Percentiles rank a stretch among this genome's conserved stretches.
phyloP scores from a whole-genome alignment of 2,888 invertebrate genomes.

The Hoplodrina blanda region DNA sequence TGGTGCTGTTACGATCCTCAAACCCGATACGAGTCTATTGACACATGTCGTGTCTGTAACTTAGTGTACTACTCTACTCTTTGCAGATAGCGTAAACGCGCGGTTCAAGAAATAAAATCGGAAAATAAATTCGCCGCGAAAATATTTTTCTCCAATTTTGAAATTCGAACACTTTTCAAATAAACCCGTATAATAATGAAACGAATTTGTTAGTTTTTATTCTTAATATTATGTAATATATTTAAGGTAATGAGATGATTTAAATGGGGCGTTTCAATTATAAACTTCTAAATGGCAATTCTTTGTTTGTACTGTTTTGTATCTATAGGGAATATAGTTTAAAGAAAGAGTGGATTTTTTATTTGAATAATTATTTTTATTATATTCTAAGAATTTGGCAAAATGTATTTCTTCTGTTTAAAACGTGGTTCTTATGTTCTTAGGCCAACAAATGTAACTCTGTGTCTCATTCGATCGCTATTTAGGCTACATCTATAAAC shows the following conservation, averaged over 20 bases:
- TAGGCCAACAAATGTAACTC: slow-evolving; percentile 49
- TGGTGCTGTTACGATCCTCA: slow-evolving; percentile 41
- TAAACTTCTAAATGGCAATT: slow-evolving; percentile 39
- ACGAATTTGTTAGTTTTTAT: slow-evolving; percentile 42
- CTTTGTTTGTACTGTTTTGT: background rate
- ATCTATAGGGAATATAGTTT: background rate
- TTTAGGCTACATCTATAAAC: slow-evolving; percentile 66
- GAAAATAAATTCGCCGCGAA: slow-evolving; percentile 10
- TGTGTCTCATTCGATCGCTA: slow-evolving; percentile 55
- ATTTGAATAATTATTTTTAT: background rate
- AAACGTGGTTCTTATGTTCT: slow-evolving; percentile 56
- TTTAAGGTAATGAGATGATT: background rate
- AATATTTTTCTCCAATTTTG: slow-evolving; percentile 28
- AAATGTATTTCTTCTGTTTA: background rate
- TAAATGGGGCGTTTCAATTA: slow-evolving; percentile 36
- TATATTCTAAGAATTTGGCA: background rate
- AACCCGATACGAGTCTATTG: slow-evolving; percentile 56
- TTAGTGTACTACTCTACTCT: slow-evolving; percentile 18
- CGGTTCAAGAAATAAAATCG: slow-evolving; percentile 23
- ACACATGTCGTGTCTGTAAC: slow-evolving; percentile 53
- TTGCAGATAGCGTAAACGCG: slow-evolving; percentile 16
- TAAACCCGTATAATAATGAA: slow-evolving; percentile 11
- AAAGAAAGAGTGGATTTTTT: background rate
- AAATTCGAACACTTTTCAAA: slow-evolving; percentile 14
- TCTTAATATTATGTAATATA: slow-evolving; percentile 28